A percentile compares a stretch with the other conserved stretches of the same genome.
Conservation (phyloP, 2,888 invertebrate genomes). For the Erynnis tages region DNA sequence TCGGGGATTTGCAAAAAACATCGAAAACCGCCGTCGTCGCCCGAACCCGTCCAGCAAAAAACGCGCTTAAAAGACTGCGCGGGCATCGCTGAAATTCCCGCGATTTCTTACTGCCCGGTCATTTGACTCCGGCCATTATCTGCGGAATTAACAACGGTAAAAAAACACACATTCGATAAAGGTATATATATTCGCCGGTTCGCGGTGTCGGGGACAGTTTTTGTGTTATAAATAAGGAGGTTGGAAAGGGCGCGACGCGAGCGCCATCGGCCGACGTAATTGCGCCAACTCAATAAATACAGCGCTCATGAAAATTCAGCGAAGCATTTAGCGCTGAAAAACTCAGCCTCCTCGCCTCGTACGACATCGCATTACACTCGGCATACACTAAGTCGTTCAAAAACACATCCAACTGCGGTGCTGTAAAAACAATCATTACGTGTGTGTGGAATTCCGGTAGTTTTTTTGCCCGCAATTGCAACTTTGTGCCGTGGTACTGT, state of each 20-base stretch:
- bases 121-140: conserved; percentile 79
- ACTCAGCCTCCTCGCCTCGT: conserved; percentile 40
- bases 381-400: conserved; percentile 37
- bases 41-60: conserved; percentile 69
- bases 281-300: conserved; percentile 69
- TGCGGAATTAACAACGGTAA: conserved; percentile 74
- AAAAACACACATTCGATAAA: conserved; percentile 74
- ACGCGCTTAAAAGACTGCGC: conserved; percentile 71
- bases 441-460: neutral
- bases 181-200: conserved; percentile 52
- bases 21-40: conserved; percentile 67
- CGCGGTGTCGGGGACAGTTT: conserved; percentile 64
- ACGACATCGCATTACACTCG: conserved; percentile 53
- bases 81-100: conserved; percentile 77
- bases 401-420: conserved; percentile 2
- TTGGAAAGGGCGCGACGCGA: conserved; percentile 55
- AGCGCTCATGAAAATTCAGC: conserved; percentile 76
- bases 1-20: conserved; percentile 71
- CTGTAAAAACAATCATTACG: conserved; percentile 15
- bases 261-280: conserved; percentile 41
- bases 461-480: neutral
- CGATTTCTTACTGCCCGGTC: conserved; percentile 73
- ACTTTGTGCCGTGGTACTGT: neutral
- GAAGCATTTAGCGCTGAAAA: conserved; percentile 30
- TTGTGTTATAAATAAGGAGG: conserved; percentile 59